These are phyloP conservation scores for Ips typographus DNA, from an alignment of 1,140 invertebrate genomes.

Conservation along the genomic window DNA sequence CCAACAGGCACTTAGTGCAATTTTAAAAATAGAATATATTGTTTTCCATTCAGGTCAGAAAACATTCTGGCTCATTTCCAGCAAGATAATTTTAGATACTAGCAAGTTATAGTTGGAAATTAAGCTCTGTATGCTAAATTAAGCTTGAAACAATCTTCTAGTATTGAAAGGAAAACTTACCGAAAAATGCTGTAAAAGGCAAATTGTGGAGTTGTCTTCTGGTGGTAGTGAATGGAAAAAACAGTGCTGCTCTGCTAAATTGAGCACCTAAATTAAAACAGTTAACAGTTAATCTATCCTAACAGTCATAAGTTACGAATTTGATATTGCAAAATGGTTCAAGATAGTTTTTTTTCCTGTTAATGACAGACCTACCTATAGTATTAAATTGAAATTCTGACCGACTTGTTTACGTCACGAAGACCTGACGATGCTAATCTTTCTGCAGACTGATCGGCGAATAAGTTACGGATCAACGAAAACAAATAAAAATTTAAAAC, in stretches of 20 bases:
- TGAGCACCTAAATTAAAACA: neutral
- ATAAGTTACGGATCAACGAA: too few species aligned
- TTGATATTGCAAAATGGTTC: neutral
- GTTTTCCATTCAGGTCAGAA: constrained; percentile 34
- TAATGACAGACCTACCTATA: neutral
- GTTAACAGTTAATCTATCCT: neutral
- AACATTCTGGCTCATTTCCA: constrained; percentile 40
- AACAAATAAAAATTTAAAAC: too few species aligned
- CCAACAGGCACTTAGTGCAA: constrained; percentile 8
- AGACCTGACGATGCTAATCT: too few species aligned
- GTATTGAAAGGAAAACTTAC: neutral
- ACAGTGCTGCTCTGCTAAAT: neutral
- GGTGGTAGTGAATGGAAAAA: neutral
- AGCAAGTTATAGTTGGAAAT: neutral
- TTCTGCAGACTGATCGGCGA: too few species aligned
- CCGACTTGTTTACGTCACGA: neutral
- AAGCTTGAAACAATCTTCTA: neutral
- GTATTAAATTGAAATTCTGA: neutral
- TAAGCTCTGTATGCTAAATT: neutral
- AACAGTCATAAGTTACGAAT: neutral
- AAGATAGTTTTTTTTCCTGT: neutral
- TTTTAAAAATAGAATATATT: constrained; percentile 30
- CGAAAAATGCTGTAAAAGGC: neutral
- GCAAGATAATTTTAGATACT: constrained; percentile 42
- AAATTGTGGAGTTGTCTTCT: neutral